Percentiles rank a stretch among this genome's conserved stretches.
Evolutionary conservation across 2,797 vertebrate genomes (phyloP).

Genomic region (Nyctibius grandis): DNA sequence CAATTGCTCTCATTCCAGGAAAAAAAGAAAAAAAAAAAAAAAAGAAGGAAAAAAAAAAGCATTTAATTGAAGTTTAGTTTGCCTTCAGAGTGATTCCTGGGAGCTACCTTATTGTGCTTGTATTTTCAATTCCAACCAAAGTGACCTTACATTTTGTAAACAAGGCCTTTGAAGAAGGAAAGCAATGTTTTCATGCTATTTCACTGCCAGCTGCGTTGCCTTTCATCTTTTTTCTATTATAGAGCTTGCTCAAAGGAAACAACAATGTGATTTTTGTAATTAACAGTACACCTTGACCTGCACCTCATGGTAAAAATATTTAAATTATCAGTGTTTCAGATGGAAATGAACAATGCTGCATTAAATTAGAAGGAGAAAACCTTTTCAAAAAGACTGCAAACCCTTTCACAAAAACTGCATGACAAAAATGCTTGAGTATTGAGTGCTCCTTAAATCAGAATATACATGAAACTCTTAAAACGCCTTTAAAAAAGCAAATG

Average conservation of each 20-base stretch:
- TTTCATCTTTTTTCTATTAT: constrained; percentile 19
- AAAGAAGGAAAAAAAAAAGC: not conserved
- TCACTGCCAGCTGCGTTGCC: not conserved
- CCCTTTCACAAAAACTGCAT: not conserved
- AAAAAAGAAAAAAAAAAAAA: not conserved
- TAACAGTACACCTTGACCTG: constrained; percentile 23
- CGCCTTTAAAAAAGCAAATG: not conserved
- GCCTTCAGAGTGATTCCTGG: constrained; percentile 1
- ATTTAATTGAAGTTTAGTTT: constrained; percentile 6
- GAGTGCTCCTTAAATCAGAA: not conserved
- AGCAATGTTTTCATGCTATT: not conserved
- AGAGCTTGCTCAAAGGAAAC: constrained; percentile 9
- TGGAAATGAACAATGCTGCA: not conserved
- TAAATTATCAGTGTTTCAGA: not conserved
- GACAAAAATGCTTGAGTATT: not conserved
- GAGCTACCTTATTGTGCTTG: not conserved
- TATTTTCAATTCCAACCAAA: not conserved
- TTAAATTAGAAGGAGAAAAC: not conserved
- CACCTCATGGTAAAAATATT: constrained; percentile 13
- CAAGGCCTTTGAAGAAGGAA: constrained; percentile 26
- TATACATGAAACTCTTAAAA: not conserved
- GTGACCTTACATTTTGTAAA: constrained; percentile 35
- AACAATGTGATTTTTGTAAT: constrained; percentile 26
- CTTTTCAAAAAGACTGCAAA: not conserved
- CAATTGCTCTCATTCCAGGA: not conserved